Evolutionary conservation across 2,797 vertebrate species (phyloP), one percentile per base, ranked within the genome.

Genomic region (Capromys pilorides): DNA sequence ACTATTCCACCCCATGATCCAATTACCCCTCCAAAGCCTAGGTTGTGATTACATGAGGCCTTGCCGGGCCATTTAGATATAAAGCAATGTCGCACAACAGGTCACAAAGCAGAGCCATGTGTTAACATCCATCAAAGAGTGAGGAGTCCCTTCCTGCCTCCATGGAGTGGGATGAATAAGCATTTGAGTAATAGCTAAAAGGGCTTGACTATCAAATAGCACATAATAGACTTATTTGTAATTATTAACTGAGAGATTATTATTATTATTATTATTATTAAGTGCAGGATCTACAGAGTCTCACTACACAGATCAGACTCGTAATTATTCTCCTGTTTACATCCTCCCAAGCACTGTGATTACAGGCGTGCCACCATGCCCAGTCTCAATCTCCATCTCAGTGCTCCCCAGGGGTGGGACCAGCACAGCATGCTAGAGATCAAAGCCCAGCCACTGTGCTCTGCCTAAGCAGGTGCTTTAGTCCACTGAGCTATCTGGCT

Each of bases 181-280:
- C 49, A 11, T 88, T 83, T 71, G 45, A 91, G 21, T 31, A 49
- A 86, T 78, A 13, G 66, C 66, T 86, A n/a, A 71, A n/a, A 41
- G n/a, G 12, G 80, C 83, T 83, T 39, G 62, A 28, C 82, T 88
- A 49, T 28, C 41, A 80, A 85, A 62, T 24, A 24, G 49, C 54
- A 61, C 10, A 3, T 24, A 6, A 71, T 12, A 41, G 16, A 18
- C 11, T 67, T 81, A 19, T 64, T 85, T 69, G 41, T 19, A 77
- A 33, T 67, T 93, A 33, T 67, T 93, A 91, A 87, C 1, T 45
- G 45, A 93, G n/a, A 87, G 39, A 83, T 73, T 88, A 93, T 66
- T 83, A 45, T 45, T 45, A 45, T 45, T 4, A 45, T 45, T 45
- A 45, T 45, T 4, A 45, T 45, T 45, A 45, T 45, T 45, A 4